A percentile compares a stretch with the other conserved stretches of the same genome.
Conservation (phyloP, 1,140 invertebrate genomes). For the Solenopsis fugax region DNA sequence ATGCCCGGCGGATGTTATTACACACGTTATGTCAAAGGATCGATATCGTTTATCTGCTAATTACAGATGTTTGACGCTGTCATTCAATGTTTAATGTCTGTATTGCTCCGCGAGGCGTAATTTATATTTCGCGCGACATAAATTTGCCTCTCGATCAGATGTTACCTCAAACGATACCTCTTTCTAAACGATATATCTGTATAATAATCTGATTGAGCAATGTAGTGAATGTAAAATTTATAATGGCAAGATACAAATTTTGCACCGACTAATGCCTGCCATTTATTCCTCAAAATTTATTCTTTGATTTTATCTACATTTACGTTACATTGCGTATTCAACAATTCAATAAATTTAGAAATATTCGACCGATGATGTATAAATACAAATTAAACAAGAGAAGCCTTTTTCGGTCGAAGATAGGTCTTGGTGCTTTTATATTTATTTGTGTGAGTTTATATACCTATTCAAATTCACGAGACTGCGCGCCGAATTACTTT, state of each 20-base stretch:
- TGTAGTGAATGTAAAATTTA: background rate
- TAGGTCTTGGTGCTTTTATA: too few relatives aligned
- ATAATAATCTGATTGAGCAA: background rate
- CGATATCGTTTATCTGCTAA: slow-evolving; percentile 54
- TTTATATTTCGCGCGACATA: slow-evolving; percentile 34
- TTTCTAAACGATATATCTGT: background rate
- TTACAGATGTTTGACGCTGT: slow-evolving; percentile 52
- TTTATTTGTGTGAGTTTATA: too few relatives aligned
- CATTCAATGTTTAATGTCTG: slow-evolving; percentile 50
- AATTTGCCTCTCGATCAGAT: background rate
- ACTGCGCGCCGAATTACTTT: too few relatives aligned
- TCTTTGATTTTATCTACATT: background rate
- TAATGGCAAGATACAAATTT: background rate
- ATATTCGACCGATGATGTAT: too few relatives aligned
- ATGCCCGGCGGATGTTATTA: slow-evolving; percentile 54
- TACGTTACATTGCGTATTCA: background rate
- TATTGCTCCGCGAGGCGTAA: slow-evolving; percentile 29
- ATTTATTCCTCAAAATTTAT: background rate
- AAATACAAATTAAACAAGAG: too few relatives aligned
- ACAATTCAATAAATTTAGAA: too few relatives aligned
- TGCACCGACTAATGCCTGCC: background rate
- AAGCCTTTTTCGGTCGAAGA: too few relatives aligned
- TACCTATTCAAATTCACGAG: too few relatives aligned
- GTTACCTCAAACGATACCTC: background rate
- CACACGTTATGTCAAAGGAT: slow-evolving; percentile 47